phyloP scores from a whole-genome alignment of 2,797 vertebrate genomes.

The Taenioides sp. region DNA sequence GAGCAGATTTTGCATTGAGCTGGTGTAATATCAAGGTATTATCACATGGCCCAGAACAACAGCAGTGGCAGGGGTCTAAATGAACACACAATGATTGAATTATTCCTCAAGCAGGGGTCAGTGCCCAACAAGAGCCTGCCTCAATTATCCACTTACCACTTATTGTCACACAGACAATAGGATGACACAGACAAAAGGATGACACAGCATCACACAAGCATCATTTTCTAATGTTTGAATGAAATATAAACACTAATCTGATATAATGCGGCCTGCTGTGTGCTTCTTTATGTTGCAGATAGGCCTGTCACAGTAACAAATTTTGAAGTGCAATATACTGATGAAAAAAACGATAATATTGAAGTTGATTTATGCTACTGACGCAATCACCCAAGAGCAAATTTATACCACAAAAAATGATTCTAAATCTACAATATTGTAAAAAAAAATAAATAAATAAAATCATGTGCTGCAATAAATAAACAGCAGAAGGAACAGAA shows the following conservation, averaged over 20 bases:
- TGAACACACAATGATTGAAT: slow-evolving; percentile 51
- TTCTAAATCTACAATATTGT: no score
- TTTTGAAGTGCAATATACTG: no score
- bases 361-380: no score
- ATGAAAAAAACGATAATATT: no score
- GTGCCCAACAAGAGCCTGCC: slow-evolving; percentile 21
- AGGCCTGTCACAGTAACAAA: no score
- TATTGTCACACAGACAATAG: slow-evolving; percentile 31
- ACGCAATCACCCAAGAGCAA: no score
- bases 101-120: slow-evolving; percentile 42
- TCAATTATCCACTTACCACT: slow-evolving; percentile 37
- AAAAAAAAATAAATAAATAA: no score
- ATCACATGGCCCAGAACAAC: slow-evolving; percentile 50
- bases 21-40: slow-evolving; percentile 40
- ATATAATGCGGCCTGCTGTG: neutral
- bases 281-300: neutral
- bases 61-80: slow-evolving; percentile 33
- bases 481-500: no score
- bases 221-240: neutral
- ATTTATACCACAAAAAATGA: no score
- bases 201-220: neutral
- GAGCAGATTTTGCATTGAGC: slow-evolving; percentile 17
- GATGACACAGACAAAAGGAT: neutral
- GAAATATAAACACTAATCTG: neutral
- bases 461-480: no score